These are phyloP conservation scores for Phenganax subtilis DNA, from an alignment of 92 coral and sea anemone genomes.

Conservation along the genomic window DNA sequence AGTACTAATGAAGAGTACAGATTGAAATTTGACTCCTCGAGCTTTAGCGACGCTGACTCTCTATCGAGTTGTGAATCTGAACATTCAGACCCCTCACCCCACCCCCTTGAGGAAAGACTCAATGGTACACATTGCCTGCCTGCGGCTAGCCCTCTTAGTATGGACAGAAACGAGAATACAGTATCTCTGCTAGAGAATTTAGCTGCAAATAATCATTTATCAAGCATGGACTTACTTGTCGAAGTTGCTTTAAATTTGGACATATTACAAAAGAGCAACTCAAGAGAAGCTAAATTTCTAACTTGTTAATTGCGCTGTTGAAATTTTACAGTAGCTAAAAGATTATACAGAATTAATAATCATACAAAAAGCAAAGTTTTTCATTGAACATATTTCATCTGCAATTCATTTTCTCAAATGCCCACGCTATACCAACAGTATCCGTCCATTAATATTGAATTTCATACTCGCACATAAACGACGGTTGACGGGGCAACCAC, in stretches of 20 bases:
- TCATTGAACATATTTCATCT: constrained; percentile 2
- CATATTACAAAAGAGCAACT: constrained; percentile 24
- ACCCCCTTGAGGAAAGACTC: constrained; percentile 5
- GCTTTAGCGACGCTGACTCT: constrained; percentile 30
- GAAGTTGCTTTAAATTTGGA: constrained; percentile 96
- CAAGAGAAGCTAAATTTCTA: constrained; percentile 5
- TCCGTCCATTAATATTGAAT: constrained; percentile 31
- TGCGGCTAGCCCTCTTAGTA: background rate
- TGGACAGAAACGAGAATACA: background rate
- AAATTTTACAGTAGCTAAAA: background rate
- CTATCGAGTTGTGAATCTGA: constrained; percentile 40
- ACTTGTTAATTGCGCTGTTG: constrained; percentile 16
- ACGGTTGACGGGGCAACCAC: constrained; percentile 32
- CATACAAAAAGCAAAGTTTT: background rate
- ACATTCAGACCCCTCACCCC: constrained; percentile 2
- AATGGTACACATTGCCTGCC: background rate
- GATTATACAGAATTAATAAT: background rate
- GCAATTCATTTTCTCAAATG: background rate
- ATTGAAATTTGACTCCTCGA: constrained; percentile 3
- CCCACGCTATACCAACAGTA: background rate
- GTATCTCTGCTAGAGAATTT: constrained; percentile 26
- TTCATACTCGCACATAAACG: constrained; percentile 22
- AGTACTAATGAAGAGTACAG: constrained; percentile 33
- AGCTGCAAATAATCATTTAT: constrained; percentile 25
- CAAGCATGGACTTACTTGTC: constrained; percentile 85